Conservation (phyloP, 2,797 vertebrate genomes). For the Enteromius afrohamiltoni region DNA sequence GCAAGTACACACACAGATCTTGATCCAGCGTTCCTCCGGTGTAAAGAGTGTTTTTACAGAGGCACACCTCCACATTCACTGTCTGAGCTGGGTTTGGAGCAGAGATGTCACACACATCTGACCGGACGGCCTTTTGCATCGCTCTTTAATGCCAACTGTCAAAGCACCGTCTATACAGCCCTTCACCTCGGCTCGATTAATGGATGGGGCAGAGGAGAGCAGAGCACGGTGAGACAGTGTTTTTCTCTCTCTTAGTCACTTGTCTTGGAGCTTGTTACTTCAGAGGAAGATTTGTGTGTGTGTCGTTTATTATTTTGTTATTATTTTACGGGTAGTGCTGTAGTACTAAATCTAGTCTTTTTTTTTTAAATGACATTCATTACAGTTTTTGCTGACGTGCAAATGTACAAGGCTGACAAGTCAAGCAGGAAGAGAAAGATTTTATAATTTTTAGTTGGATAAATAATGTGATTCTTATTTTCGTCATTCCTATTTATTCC, state of each 20-base stretch:
- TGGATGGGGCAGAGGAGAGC: constrained; percentile 59
- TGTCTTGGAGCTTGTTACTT: too few relatives aligned
- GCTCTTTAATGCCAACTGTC: constrained; percentile 70
- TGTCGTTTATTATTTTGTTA: too few relatives aligned
- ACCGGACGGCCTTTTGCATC: constrained; percentile 71
- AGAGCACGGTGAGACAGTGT: constrained; percentile 39
- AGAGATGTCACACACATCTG: constrained; percentile 71
- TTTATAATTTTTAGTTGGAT: neutral
- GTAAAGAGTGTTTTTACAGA: constrained; percentile 76
- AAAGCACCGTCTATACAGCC: constrained; percentile 73
- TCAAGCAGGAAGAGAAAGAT: constrained; percentile 1
- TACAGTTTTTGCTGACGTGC: constrained; percentile 24
- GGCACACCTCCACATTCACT: constrained; percentile 68
- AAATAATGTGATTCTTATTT: neutral
- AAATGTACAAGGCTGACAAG: constrained; percentile 11
- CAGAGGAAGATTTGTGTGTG: too few relatives aligned
- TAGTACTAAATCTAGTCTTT: too few relatives aligned
- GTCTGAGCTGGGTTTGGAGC: constrained; percentile 61
- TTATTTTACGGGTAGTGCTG: too few relatives aligned
- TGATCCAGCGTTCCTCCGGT: constrained; percentile 65
- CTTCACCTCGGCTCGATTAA: constrained; percentile 67
- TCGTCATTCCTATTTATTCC: neutral
- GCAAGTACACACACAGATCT: constrained; percentile 61
- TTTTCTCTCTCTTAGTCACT: neutral
- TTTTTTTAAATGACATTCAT: neutral